Percentiles rank a stretch among this genome's conserved stretches.
phyloP scores from a whole-genome alignment of 1,140 invertebrate genomes.

The Phocides pigmalion region DNA sequence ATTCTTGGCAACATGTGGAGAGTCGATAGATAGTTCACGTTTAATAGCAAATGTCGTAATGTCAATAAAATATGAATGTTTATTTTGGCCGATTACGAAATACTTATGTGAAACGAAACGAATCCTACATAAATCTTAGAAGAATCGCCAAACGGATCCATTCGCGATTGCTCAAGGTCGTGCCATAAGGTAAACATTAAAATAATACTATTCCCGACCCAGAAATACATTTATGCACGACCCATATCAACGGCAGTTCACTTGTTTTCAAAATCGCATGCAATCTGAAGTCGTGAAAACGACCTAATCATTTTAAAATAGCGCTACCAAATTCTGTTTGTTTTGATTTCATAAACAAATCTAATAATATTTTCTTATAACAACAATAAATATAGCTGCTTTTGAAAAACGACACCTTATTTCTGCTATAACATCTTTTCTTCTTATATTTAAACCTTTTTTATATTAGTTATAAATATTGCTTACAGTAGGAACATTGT shows the following conservation, averaged over 20 bases:
- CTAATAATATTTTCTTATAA: background rate
- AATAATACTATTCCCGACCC: slow-evolving; percentile 64
- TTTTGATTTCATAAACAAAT: slow-evolving; percentile 32
- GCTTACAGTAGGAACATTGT: background rate
- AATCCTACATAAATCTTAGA: slow-evolving; percentile 67
- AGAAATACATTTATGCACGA: slow-evolving; percentile 60
- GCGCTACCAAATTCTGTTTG: slow-evolving; percentile 44
- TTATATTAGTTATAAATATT: background rate
- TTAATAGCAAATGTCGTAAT: slow-evolving; percentile 73
- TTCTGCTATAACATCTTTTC: background rate
- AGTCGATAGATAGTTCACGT: slow-evolving; percentile 48
- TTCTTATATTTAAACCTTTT: background rate
- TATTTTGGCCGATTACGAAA: slow-evolving; percentile 80
- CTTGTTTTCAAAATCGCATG: slow-evolving; percentile 50
- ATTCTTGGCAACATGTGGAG: slow-evolving; percentile 61
- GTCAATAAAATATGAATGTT: slow-evolving; percentile 80
- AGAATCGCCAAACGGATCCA: slow-evolving; percentile 65
- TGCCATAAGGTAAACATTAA: slow-evolving; percentile 55
- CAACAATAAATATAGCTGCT: background rate
- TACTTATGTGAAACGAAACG: slow-evolving; percentile 55
- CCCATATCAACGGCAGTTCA: slow-evolving; percentile 33
- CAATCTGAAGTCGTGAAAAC: slow-evolving; percentile 44
- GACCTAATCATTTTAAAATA: slow-evolving; percentile 48
- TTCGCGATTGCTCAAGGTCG: slow-evolving; percentile 64
- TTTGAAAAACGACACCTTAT: slow-evolving; percentile 8